A percentile compares a stretch with the other conserved stretches of the same genome.
Conservation (phyloP, 2,797 vertebrate genomes). For the Sebastes nivosus region DNA sequence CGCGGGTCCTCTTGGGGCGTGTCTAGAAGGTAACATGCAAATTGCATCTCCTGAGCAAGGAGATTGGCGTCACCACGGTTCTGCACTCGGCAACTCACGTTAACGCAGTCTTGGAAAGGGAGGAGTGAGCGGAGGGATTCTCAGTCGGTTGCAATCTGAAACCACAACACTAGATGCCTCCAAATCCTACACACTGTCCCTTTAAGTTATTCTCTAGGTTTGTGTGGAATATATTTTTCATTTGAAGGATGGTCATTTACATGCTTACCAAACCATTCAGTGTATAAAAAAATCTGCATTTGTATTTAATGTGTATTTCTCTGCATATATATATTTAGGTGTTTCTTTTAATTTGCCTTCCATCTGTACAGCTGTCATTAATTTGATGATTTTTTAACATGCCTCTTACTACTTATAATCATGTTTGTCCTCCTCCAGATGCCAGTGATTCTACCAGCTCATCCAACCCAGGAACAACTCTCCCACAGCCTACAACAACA, state of each 20-base stretch:
- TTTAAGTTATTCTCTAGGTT: neutral
- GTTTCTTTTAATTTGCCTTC: neutral
- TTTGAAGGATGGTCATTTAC: neutral
- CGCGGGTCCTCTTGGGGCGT: no score
- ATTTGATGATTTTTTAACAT: neutral
- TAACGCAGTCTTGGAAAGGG: no score
- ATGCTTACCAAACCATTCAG: neutral
- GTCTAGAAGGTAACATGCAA: no score
- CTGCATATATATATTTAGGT: neutral
- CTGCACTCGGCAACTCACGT: no score
- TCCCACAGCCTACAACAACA: conserved; percentile 17
- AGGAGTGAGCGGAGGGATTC: no score
- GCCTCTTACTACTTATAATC: neutral
- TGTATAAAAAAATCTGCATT: neutral
- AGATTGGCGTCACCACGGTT: no score
- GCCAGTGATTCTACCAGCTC: neutral
- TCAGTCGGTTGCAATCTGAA: no score
- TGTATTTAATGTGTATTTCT: neutral
- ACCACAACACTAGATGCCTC: no score
- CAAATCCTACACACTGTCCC: neutral
- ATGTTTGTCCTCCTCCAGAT: conserved; percentile 30
- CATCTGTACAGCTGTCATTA: neutral
- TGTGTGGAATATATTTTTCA: neutral
- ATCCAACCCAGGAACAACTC: neutral
- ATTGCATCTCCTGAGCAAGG: no score